Conservation (phyloP, 2,113 vertebrate species). For the Quiscalus mexicanus region DNA sequence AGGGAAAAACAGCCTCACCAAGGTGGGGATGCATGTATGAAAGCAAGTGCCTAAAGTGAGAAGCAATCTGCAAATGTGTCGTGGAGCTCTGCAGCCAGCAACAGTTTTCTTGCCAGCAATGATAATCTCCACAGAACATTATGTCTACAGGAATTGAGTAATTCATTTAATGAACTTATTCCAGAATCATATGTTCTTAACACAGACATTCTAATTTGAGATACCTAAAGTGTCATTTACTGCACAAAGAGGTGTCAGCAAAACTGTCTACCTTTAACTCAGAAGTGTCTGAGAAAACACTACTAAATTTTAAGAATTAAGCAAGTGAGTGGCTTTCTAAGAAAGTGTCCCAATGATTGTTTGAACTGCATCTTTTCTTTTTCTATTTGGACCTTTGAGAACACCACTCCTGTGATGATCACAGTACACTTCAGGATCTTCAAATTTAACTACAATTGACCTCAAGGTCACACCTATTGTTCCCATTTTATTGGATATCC, state of each 20-base stretch:
- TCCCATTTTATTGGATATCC: background rate
- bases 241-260: background rate
- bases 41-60: background rate
- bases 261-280: background rate
- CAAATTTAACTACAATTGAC: background rate
- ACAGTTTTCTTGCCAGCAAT: slow-evolving; percentile 1
- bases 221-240: background rate
- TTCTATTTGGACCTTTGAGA: background rate
- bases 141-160: slow-evolving; percentile 6
- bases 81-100: background rate
- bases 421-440: background rate
- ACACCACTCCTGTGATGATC: background rate
- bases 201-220: background rate
- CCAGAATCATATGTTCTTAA: slow-evolving; percentile 1
- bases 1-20: background rate
- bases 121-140: background rate
- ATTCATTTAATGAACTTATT: slow-evolving; percentile 14
- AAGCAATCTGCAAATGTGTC: background rate
- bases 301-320: background rate
- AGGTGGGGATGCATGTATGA: background rate
- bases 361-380: background rate
- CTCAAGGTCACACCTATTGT: background rate
- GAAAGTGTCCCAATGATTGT: background rate
- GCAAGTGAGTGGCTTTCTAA: background rate
- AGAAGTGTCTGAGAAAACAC: background rate